phyloP scores from a whole-genome alignment of 2,888 invertebrate genomes.

The Gari tellinella region DNA sequence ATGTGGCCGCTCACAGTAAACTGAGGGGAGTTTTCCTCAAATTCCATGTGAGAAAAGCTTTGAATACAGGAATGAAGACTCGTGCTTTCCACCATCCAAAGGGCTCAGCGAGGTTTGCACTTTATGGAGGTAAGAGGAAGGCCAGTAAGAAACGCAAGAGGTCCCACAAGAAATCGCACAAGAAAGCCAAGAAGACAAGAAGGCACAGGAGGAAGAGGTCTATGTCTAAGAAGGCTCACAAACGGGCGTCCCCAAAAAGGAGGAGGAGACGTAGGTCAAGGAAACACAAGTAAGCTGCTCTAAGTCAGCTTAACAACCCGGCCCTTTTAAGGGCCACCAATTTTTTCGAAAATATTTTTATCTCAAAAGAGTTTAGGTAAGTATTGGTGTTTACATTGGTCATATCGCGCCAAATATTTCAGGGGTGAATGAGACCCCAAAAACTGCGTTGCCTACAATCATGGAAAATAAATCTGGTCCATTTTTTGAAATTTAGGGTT shows the following conservation, averaged over 20 bases:
- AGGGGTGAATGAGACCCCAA: no score
- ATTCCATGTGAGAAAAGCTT: constrained; percentile 38
- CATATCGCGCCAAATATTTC: no score
- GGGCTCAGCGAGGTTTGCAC: constrained; percentile 5
- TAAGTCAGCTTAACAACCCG: constrained; percentile 35
- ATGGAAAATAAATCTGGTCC: no score
- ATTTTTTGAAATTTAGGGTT: no score
- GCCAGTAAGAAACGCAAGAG: constrained; percentile 12
- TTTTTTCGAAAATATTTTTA: not conserved
- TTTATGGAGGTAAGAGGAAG: constrained; percentile 14
- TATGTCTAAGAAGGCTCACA: constrained; percentile 22
- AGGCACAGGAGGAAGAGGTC: constrained; percentile 24
- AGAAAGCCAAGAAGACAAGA: constrained; percentile 16
- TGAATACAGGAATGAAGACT: constrained; percentile 32
- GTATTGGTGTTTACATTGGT: no score
- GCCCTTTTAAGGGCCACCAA: constrained; percentile 62
- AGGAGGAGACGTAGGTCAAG: constrained; percentile 36
- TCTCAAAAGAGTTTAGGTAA: no score
- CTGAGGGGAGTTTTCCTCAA: constrained; percentile 37
- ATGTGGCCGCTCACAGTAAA: constrained; percentile 52
- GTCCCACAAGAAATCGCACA: constrained; percentile 2
- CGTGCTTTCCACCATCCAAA: constrained; percentile 28
- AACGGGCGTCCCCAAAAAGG: constrained; percentile 28
- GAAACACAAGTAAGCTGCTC: constrained; percentile 49
- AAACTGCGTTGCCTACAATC: no score